Base-by-base conservation (phyloP, 2,888 invertebrate genomes). In the Tachina fera region DNA sequence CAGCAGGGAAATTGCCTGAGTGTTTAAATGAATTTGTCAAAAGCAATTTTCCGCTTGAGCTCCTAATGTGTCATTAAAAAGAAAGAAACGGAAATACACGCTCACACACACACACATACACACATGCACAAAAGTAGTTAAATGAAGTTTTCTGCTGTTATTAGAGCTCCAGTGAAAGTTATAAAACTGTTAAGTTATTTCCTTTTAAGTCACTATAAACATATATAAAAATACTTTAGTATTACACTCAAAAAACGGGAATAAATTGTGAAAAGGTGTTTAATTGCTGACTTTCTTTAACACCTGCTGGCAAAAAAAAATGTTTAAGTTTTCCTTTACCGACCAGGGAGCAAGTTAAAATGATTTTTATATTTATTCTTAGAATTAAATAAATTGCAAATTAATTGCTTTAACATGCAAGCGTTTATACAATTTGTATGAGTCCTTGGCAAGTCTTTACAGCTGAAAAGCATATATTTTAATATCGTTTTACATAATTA, bases 21-120 rank as follows among this genome's bases (percentile, higher is more conserved):
- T n/a, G 19, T 58, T 58, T 67, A 41, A 78, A 70, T 71, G 45
- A 71, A 78, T 51, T 53, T 78, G 61, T 31, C 70, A 70, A 61
- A 61, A 71, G 45, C 16, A 53, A 51, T 71, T 70, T 60, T 61
- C 45, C 53, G 53, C 53, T 51, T 53, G 58, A 67, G 58, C 61
- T 60, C 13, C 13, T 78, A 22, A 11, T 22, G 19, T 39, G 41
- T 60, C 56, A 65, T 45, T 31, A 19, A 63, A 75, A 45, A 11
- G 3, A 8, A 31, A 31, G 31, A 1, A 31, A 31, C 0, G 31
- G 9, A 47, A 53, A 56, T 10, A 74, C 1, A 43, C 11, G n/a
- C n/a, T 16, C 9, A 22, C 9, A 60, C 16, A 19, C 31, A 49
- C 16, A 47, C 13, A 16, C 1, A 43, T 3, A 4, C 47, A 72